Conservation (phyloP, 2,888 invertebrate species). For the Macropis europaea region DNA sequence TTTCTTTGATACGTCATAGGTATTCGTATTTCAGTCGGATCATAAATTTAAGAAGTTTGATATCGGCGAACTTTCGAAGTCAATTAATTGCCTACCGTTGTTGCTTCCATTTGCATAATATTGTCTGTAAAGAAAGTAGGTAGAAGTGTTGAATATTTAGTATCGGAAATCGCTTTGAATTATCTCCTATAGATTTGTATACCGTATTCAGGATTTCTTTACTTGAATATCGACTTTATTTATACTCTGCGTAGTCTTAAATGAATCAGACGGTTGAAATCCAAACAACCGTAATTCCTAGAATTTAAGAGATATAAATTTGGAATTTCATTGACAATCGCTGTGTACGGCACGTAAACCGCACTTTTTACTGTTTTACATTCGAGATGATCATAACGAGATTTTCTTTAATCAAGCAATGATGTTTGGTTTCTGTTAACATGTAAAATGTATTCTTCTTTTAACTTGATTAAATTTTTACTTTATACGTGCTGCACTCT, state of each 20-base stretch:
- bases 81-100: not conserved
- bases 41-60: not conserved
- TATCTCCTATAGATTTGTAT: slow-evolving; percentile 2
- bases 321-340: not conserved
- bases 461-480: not conserved
- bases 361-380: no score
- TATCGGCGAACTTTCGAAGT: not conserved
- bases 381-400: not conserved
- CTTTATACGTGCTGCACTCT: not conserved
- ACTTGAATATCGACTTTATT: not conserved
- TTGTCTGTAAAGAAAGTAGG: slow-evolving; percentile 8
- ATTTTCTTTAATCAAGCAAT: not conserved
- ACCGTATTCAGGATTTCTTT: not conserved
- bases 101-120: slow-evolving; percentile 18
- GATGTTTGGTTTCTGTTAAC: not conserved
- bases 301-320: not conserved
- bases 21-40: not conserved
- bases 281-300: slow-evolving; percentile 21
- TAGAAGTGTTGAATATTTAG: slow-evolving; percentile 16
- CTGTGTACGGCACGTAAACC: no score
- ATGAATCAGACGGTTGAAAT: slow-evolving; percentile 24
- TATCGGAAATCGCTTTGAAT: slow-evolving; percentile 14
- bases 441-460: not conserved
- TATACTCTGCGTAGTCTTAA: not conserved
- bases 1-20: not conserved